Evolutionary conservation across 2,113 vertebrate genomes (phyloP).

Genomic region (Heterocephalus glaber): DNA sequence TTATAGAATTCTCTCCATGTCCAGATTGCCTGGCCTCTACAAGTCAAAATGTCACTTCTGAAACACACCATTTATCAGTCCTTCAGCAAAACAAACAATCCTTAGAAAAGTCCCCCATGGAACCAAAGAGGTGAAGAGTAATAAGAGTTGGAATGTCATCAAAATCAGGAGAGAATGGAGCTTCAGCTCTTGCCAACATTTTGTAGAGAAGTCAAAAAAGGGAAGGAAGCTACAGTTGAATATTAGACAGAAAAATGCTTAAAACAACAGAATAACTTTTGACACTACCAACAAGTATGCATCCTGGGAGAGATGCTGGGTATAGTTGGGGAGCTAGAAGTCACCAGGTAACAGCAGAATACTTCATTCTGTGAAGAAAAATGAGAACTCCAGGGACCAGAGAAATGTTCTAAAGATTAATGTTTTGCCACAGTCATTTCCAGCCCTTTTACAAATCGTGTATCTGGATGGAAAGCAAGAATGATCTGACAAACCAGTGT

Average conservation of each 20-base stretch:
- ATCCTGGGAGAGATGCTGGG: not conserved
- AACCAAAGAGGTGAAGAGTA: conserved; percentile 12
- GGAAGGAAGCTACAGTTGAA: not conserved
- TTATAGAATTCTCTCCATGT: conserved; percentile 83
- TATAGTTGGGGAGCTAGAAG: not conserved
- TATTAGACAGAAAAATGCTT: not conserved
- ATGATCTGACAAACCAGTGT: not conserved
- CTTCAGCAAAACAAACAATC: conserved; percentile 81
- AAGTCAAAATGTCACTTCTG: conserved; percentile 84
- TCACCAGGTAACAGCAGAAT: not conserved
- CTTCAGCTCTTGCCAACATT: conserved; percentile 3
- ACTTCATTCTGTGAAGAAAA: not conserved
- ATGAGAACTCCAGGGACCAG: not conserved
- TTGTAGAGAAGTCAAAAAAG: not conserved
- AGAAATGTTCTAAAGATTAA: not conserved
- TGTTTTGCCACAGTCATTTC: not conserved
- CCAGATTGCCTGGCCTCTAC: conserved; percentile 83
- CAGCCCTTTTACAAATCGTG: not conserved
- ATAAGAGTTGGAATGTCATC: conserved; percentile 30
- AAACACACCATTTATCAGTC: conserved; percentile 82
- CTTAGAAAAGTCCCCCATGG: not conserved
- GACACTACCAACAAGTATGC: not conserved
- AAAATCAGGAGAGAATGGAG: not conserved
- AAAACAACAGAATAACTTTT: conserved; percentile 30
- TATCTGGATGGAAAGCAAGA: not conserved